A percentile compares a stretch with the other conserved stretches of the same genome.
These are phyloP conservation scores for Holcopasites calliopsidis DNA, from an alignment of 1,140 invertebrate genomes.

Conservation along the genomic window DNA sequence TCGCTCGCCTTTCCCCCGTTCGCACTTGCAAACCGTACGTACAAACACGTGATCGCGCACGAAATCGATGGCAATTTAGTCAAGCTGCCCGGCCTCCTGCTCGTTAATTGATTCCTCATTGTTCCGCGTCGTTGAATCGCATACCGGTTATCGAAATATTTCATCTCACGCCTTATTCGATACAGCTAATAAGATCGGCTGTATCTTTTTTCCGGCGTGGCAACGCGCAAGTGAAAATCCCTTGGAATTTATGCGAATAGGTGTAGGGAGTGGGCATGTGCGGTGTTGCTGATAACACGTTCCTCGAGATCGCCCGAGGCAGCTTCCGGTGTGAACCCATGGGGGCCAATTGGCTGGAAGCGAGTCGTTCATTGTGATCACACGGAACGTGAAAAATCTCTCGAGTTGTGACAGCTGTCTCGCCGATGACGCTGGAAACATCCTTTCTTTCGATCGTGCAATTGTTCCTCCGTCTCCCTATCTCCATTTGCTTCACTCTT, in stretches of 20 bases:
- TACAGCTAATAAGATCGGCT: not conserved
- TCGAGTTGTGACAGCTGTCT: not conserved
- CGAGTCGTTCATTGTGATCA: conserved; percentile 15
- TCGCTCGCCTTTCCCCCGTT: not conserved
- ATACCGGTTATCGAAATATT: no score
- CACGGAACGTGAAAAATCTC: conserved; percentile 19
- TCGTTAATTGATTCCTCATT: not conserved
- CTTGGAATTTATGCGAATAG: conserved; percentile 7
- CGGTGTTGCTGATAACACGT: not conserved
- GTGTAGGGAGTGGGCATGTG: not conserved
- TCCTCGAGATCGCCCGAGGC: conserved; percentile 29
- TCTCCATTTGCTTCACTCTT: no score
- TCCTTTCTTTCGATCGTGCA: not conserved
- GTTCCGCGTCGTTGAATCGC: not conserved
- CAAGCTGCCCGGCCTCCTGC: not conserved
- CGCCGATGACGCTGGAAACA: not conserved
- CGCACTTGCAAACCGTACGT: not conserved
- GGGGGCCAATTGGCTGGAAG: conserved; percentile 46
- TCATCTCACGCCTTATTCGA: no score
- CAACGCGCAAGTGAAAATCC: not conserved
- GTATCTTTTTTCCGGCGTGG: not conserved
- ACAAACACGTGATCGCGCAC: not conserved
- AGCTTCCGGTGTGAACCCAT: conserved; percentile 1
- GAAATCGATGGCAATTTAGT: not conserved
- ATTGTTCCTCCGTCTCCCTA: no score